A percentile compares a stretch with the other conserved stretches of the same genome.
Conservation (phyloP, 2,797 vertebrate genomes). For the Darevskia mixta region DNA sequence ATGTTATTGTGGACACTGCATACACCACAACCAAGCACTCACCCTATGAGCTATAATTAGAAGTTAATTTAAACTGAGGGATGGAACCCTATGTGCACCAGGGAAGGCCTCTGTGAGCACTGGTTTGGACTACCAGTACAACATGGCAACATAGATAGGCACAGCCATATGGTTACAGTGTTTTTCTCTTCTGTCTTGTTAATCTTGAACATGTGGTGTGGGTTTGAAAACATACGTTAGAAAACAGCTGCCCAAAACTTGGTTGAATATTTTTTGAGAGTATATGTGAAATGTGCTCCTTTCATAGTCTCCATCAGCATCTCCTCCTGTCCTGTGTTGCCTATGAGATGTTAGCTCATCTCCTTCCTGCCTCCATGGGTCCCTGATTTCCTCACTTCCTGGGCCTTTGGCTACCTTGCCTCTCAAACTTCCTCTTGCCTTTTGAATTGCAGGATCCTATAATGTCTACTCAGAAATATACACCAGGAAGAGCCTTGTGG, state of each 20-base stretch:
- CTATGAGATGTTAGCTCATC: background rate
- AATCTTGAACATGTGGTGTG: background rate
- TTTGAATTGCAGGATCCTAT: background rate
- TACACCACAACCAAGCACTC: background rate
- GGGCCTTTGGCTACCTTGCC: too few species aligned
- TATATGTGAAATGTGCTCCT: background rate
- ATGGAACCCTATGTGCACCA: too few species aligned
- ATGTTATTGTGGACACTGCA: background rate
- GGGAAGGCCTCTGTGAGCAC: too few species aligned
- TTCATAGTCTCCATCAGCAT: background rate
- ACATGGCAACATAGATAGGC: background rate
- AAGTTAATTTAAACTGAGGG: too few species aligned
- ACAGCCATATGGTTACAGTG: background rate
- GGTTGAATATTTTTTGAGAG: background rate
- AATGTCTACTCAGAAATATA: too few species aligned
- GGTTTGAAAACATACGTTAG: background rate
- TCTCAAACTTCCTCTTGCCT: background rate
- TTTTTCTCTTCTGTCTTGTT: background rate
- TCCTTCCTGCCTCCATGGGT: background rate
- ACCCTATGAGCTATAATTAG: background rate
- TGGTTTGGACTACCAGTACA: too few species aligned
- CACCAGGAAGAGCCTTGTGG: background rate
- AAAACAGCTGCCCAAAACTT: too few species aligned
- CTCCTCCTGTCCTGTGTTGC: background rate
- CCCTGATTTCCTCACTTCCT: background rate